Conservation (phyloP, 2,797 vertebrate genomes). For the Megalops cyprinoides region DNA sequence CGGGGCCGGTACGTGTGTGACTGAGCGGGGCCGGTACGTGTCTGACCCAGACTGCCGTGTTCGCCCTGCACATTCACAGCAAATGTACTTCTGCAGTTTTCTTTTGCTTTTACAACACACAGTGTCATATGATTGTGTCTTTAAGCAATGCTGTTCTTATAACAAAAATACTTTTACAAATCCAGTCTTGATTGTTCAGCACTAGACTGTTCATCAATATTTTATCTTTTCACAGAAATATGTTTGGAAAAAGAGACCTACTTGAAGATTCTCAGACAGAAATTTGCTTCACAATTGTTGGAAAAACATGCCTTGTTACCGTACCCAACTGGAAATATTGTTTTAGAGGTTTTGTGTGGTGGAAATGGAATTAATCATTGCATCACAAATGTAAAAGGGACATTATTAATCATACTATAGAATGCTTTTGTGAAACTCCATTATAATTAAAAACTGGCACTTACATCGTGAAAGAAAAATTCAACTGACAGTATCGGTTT, state of each 20-base stretch:
- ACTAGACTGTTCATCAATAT: neutral
- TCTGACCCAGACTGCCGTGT: no score
- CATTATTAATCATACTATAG: neutral
- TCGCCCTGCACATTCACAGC: no score
- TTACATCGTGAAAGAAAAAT: neutral
- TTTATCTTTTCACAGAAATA: conserved; percentile 1
- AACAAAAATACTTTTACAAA: neutral
- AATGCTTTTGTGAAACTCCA: neutral
- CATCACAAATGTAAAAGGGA: conserved; percentile 12
- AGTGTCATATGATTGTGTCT: no score
- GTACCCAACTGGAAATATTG: neutral
- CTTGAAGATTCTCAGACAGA: conserved; percentile 9
- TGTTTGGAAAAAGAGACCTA: neutral
- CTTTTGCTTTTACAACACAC: no score
- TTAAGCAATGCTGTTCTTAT: no score
- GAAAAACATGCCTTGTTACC: neutral
- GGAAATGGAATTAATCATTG: neutral
- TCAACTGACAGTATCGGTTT: conserved; percentile 1
- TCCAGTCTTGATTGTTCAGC: neutral
- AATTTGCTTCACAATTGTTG: neutral
- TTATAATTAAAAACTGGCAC: neutral
- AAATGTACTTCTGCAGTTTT: no score
- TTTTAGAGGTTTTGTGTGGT: neutral
- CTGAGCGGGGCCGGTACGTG: conserved; percentile 52
- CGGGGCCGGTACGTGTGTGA: conserved; percentile 43